These are phyloP conservation scores for Phasianus colchicus DNA, from an alignment of 2,113 vertebrate species.

Conservation along the genomic window DNA sequence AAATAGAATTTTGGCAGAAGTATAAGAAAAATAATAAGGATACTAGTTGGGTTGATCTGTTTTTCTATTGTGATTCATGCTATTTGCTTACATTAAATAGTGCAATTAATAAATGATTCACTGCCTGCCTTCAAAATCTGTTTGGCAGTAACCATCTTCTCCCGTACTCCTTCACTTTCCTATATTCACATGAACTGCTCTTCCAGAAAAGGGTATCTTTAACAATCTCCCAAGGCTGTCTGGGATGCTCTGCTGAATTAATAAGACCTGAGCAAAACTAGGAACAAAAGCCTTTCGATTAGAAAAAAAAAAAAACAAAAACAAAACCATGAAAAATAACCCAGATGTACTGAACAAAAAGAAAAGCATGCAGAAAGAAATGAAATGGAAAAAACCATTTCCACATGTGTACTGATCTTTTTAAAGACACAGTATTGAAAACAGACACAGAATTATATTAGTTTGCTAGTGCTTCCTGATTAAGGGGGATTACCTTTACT, in stretches of 20 bases:
- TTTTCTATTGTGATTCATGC: not conserved
- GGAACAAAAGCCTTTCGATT: not conserved
- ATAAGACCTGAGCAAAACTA: not conserved
- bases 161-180: not conserved
- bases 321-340: not conserved
- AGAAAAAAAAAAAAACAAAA: not conserved
- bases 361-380: not conserved
- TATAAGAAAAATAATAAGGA: not conserved
- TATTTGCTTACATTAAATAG: not conserved
- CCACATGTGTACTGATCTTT: not conserved
- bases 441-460: not conserved
- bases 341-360: not conserved
- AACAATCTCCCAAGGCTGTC: not conserved
- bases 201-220: not conserved
- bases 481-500: not conserved
- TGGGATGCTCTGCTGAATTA: not conserved
- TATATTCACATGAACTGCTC: not conserved
- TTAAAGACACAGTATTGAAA: not conserved
- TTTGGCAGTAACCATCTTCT: not conserved
- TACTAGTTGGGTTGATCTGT: not conserved
- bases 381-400: not conserved
- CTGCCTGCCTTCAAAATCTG: not conserved
- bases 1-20: not conserved
- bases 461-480: constrained; percentile 15
- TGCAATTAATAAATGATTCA: not conserved